A percentile compares a stretch with the other conserved stretches of the same genome.
These are phyloP conservation scores for Drosophila borborema DNA, from an alignment of 2,888 invertebrate genomes.

Conservation along the genomic window DNA sequence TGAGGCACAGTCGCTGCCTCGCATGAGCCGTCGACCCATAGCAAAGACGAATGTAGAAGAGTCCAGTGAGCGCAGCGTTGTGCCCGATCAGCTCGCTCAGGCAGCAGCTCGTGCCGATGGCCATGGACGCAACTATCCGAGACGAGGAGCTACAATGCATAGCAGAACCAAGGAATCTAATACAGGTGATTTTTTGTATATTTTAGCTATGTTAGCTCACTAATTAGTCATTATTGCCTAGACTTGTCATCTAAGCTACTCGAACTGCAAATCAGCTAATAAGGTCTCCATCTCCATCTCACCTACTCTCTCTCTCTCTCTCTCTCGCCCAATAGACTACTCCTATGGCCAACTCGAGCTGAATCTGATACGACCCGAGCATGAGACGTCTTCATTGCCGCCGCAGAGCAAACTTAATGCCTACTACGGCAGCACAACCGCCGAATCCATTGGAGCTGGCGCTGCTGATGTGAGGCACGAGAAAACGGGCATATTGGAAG, in stretches of 20 bases:
- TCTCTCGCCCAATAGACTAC: slow-evolving; percentile 55
- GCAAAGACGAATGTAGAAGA: slow-evolving; percentile 63
- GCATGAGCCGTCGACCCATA: slow-evolving; percentile 71
- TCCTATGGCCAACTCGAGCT: slow-evolving; percentile 79
- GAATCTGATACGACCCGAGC: slow-evolving; percentile 82
- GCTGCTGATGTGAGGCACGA: slow-evolving; percentile 31
- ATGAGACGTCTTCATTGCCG: slow-evolving; percentile 51
- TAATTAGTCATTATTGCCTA: not conserved
- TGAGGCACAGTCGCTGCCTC: slow-evolving; percentile 44
- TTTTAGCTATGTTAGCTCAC: not conserved
- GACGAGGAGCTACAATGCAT: slow-evolving; percentile 64
- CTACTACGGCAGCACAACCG: slow-evolving; percentile 51
- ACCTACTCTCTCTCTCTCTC: not conserved
- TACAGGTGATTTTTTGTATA: slow-evolving; percentile 38
- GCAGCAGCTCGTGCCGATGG: slow-evolving; percentile 77
- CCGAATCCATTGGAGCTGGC: slow-evolving; percentile 24
- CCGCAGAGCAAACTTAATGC: slow-evolving; percentile 52
- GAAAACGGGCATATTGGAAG: slow-evolving; percentile 66
- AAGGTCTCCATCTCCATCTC: no score
- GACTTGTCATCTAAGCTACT: no score
- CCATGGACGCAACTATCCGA: slow-evolving; percentile 43
- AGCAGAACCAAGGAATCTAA: slow-evolving; percentile 51
- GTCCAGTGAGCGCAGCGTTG: slow-evolving; percentile 61
- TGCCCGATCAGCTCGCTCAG: slow-evolving; percentile 81
- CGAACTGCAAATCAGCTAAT: not conserved